Evolutionary conservation across 2,888 invertebrate species (phyloP).

Genomic region (Nipponacmea schrenckii): DNA sequence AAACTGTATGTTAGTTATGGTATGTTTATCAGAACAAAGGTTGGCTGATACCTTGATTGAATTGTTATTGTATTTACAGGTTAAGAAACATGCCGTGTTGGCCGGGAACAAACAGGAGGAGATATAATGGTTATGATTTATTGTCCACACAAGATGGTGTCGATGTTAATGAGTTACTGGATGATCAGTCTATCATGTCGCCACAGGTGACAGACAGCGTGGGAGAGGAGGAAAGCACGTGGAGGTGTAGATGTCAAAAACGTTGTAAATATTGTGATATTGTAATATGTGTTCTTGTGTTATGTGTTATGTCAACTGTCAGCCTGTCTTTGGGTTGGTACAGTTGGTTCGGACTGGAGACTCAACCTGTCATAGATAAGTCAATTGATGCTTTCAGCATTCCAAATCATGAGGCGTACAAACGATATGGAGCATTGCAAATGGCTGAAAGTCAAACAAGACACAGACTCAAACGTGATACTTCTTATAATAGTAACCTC

Average conservation of each 20-base stretch:
- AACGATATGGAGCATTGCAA: constrained; percentile 50
- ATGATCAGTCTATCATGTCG: not conserved
- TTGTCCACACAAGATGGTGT: not conserved
- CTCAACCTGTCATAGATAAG: constrained; percentile 55
- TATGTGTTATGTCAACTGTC: constrained; percentile 31
- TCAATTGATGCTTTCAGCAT: constrained; percentile 61
- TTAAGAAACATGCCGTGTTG: not conserved
- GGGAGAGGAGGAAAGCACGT: not conserved
- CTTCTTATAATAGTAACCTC: no score
- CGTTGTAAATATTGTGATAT: constrained; percentile 20
- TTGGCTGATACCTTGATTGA: no score
- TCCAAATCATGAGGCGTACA: constrained; percentile 58
- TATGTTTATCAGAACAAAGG: no score
- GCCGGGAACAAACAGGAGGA: not conserved
- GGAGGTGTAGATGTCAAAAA: not conserved
- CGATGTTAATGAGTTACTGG: not conserved
- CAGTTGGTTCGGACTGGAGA: constrained; percentile 44
- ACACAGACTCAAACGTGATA: not conserved
- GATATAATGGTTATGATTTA: not conserved
- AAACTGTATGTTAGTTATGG: no score
- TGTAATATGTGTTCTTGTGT: constrained; percentile 34
- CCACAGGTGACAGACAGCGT: not conserved
- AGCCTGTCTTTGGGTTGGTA: constrained; percentile 44
- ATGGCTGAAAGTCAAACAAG: constrained; percentile 32
- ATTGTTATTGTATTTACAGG: not conserved